Percentiles rank a stretch among this genome's conserved stretches.
phyloP scores from a whole-genome alignment of 2,113 vertebrate species.

The Ia io region DNA sequence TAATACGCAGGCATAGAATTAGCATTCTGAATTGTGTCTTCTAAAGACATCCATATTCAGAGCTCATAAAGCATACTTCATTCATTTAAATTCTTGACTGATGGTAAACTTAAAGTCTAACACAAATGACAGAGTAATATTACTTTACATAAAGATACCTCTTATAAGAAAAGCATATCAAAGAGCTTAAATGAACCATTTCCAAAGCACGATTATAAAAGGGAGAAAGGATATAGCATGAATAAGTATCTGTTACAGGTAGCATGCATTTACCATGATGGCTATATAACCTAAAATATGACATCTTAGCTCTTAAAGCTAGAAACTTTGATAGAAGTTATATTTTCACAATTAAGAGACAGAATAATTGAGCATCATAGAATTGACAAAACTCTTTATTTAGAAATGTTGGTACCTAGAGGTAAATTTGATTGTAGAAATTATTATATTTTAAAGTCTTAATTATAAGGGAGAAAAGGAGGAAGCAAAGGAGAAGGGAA shows the following conservation, averaged over 20 bases:
- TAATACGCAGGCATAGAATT: conserved; percentile 33
- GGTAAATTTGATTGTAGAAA: neutral
- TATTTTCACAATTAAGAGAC: conserved; percentile 37
- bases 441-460: conserved; percentile 44
- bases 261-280: conserved; percentile 22
- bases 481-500: neutral
- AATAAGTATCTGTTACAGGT: conserved; percentile 24
- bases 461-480: conserved; percentile 40
- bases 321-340: neutral
- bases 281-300: conserved; percentile 62
- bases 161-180: conserved; percentile 12
- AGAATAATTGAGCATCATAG: neutral
- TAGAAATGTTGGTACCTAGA: neutral
- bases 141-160: conserved; percentile 33
- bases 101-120: conserved; percentile 53
- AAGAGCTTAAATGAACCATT: conserved; percentile 44
- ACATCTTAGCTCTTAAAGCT: neutral
- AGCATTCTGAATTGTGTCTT: conserved; percentile 43
- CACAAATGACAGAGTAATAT: conserved; percentile 52
- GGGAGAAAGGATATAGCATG: neutral
- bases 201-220: conserved; percentile 52
- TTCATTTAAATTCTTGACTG: conserved; percentile 66
- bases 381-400: neutral
- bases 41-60: conserved; percentile 47
- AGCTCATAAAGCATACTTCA: conserved; percentile 36